These are phyloP conservation scores for Caloenas nicobarica DNA, from an alignment of 2,113 vertebrate genomes.

Conservation along the genomic window DNA sequence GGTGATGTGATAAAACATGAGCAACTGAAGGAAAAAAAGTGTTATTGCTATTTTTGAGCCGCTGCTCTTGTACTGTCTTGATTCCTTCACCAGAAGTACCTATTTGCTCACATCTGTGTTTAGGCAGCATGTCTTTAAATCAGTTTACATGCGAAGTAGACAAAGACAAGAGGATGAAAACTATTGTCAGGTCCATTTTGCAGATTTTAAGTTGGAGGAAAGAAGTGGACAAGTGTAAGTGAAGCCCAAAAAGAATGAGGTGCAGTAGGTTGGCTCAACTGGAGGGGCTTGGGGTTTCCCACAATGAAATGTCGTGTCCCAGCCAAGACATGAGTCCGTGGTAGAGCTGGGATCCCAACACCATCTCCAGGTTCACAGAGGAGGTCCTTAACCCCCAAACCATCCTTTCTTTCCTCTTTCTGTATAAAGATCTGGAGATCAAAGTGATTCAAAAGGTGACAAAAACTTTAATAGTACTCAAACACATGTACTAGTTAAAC, in stretches of 20 bases:
- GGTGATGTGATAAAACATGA: background rate
- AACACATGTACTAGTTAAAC: background rate
- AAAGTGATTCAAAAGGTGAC: background rate
- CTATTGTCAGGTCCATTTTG: background rate
- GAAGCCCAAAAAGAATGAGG: background rate
- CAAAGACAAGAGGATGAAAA: background rate
- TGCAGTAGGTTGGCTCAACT: background rate
- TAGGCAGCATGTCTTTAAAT: background rate
- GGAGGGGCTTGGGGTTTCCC: background rate
- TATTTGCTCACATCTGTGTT: background rate
- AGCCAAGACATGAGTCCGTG: background rate
- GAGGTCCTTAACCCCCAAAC: background rate
- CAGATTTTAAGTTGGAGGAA: background rate
- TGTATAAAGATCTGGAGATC: background rate
- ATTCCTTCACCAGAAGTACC: background rate
- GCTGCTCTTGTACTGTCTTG: background rate
- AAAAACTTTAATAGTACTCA: background rate
- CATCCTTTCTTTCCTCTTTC: background rate
- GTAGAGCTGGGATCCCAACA: background rate
- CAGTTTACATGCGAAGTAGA: background rate
- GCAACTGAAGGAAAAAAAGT: background rate
- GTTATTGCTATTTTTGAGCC: background rate
- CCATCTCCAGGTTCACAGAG: background rate
- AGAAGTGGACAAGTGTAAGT: background rate
- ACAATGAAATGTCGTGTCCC: background rate